Evolutionary conservation across 2,797 vertebrate genomes (phyloP), one percentile per base, ranked within the genome.

Genomic region (Gymnopithys bicolor): DNA sequence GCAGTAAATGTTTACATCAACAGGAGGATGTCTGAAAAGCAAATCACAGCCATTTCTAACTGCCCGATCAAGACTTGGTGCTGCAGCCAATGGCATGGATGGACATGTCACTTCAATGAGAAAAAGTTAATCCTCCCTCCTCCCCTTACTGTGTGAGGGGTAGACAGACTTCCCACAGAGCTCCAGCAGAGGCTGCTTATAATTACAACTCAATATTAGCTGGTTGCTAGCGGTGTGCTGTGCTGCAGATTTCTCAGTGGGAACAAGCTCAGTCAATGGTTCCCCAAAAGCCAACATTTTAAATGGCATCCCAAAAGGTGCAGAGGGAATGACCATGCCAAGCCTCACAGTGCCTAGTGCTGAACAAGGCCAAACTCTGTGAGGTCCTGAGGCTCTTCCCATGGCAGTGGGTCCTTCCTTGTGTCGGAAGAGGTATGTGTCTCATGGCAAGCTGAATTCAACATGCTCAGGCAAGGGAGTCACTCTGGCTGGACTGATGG

Each of bases 291-390:
- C 32, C 15, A 53, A 9, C 15, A 2, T n/a, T 77, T 51, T 18
- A 33, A 71, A 52, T 7, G 28, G 13, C 28, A 16, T 27, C 19
- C 23, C 74, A 14, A 45, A 25, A 53, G 16, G 14, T 6, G 21
- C 46, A n/a, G 33, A 56, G 49, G 52, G 5, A 45, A 52, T 2
- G 41, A 60, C 41, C 2, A 0, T 53, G 53, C 25, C 13, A 35
- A 25, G 33, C 0, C 0, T 13, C 1, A 1, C 37, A 4, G 33
- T 11, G 30, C 3, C 41, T 10, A 0, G 1, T 3, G 73, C 73
- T 22, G 77, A 68, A 7, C 56, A 27, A 18, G 14, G 21, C 62
- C 80, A 64, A n/a, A 2, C 30, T 19, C 5, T 18, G 5, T 16
- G 43, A 43, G 30, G 25, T 18, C 5, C 37, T 18, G 11, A 4